Base-by-base conservation (phyloP, 2,888 invertebrate species). In the Caenorhabditis doughertyi region DNA sequence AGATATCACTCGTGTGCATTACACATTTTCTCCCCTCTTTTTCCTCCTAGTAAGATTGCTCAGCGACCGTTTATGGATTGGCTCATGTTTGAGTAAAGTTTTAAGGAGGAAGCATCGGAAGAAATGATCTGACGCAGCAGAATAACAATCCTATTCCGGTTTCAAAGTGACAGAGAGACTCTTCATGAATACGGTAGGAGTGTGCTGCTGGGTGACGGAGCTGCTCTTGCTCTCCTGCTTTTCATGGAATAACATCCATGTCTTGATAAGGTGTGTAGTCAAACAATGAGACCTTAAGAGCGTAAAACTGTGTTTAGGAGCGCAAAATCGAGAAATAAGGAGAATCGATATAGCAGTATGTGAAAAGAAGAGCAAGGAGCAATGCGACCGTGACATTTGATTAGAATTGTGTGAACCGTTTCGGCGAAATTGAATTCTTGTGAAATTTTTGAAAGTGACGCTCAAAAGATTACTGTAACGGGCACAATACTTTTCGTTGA, bases 61-160 rank as follows among this genome's bases (percentile, higher is more conserved):
- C 56, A 39, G 67, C 67, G 76, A 76, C 76, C 76, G 39, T 76
- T 76, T 60, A 70, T 68, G 68, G 77, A 77, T 77, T 77, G 74
- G 55, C 55, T 67, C 67, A 76, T 76, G 73, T 81, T 81, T 81
- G 81, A 81, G 81, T 42, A 81, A 81, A 62, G 81, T 81, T 81
- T 81, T 81, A 81, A 64, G 42, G 42, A 49, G 70, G 39, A 47
- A 68, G 68, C 55, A 68, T 27, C 18, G 21, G 56, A 70, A 29
- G 76, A 47, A n/a, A 64, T 29, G 49, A 49, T 64, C 67, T 77
- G 77, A 77, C 68, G 77, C 68, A 62, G 68, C 49, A 68, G 68
- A 35, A 27, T 32, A 23, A 51, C 62, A 35, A 29, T 29, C 64
- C 18, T 35, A 68, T 62, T 79, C 79, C 79, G 64, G 68, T 77